These are phyloP conservation scores for Macrosoma leucophasiata DNA, from an alignment of 2,888 invertebrate genomes.

Conservation along the genomic window DNA sequence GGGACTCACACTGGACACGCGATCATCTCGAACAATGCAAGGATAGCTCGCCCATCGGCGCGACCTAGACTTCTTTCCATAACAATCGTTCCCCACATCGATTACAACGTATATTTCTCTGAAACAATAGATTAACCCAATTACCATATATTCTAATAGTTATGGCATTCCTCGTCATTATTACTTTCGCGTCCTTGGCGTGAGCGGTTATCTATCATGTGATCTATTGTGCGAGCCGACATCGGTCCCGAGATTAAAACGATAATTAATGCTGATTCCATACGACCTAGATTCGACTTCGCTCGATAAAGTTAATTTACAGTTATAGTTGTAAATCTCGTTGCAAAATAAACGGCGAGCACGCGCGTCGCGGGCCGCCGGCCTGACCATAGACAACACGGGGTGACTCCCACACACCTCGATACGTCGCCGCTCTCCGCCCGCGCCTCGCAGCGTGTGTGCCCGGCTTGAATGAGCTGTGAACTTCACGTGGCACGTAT, in stretches of 20 bases:
- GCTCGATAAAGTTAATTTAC: slow-evolving; percentile 74
- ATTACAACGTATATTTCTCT: slow-evolving; percentile 47
- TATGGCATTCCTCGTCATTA: slow-evolving; percentile 42
- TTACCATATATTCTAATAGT: slow-evolving; percentile 45
- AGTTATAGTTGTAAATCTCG: slow-evolving; percentile 74
- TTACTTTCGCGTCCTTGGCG: slow-evolving; percentile 69
- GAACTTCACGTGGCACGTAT: slow-evolving; percentile 48
- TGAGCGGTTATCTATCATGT: slow-evolving; percentile 69
- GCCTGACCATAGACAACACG: slow-evolving; percentile 69
- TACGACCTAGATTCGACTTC: slow-evolving; percentile 71
- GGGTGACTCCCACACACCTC: slow-evolving; percentile 56
- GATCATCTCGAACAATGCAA: slow-evolving; percentile 69
- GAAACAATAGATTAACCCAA: slow-evolving; percentile 69
- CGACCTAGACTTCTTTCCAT: slow-evolving; percentile 71
- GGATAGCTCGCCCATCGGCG: slow-evolving; percentile 50
- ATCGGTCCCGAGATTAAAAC: slow-evolving; percentile 71
- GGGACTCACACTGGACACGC: slow-evolving; percentile 70
- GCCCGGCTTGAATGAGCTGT: slow-evolving; percentile 46
- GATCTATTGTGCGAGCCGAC: slow-evolving; percentile 72
- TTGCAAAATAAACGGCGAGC: slow-evolving; percentile 69
- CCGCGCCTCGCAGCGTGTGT: slow-evolving; percentile 28
- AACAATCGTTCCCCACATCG: slow-evolving; percentile 65
- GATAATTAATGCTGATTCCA: slow-evolving; percentile 76
- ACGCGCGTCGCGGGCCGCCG: slow-evolving; percentile 43
- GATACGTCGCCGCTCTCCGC: slow-evolving; percentile 32